Base-by-base conservation (phyloP, 1,140 invertebrate genomes). In the Zaprionus nigranus region DNA sequence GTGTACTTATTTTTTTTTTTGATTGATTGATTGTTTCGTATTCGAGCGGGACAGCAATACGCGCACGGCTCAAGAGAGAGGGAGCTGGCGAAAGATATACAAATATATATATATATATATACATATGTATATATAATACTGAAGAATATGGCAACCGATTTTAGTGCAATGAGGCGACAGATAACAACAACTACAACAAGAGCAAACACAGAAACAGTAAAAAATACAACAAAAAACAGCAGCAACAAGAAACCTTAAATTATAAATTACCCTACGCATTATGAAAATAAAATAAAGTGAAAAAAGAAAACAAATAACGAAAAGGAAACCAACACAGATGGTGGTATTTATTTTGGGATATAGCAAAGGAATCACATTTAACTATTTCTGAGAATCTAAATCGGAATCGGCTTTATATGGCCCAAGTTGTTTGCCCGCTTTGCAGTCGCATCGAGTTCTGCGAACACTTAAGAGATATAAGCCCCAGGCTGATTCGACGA, bases 151-250 rank as follows among this genome's bases (percentile, higher is more conserved):
- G 56, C 62, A 79, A 82, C 40, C 61, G 60, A 49, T 78, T 77
- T 83, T 79, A 81, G 78, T 84, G 81, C 81, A 84, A 84, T 85
- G 82, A 81, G 75, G 78, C 74, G 77, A 73, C 68, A 63, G 65
- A 70, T 26, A 70, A 75, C 13, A 64, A 75, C 64, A 30, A 30
- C n/a, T n/a, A n/a, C 28, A 30, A 30, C 65, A 68, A 59, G 40
- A 40, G n/a, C 26, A 43, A 38, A 38, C 20, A 46, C 24, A 34
- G 30, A 34, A 34, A 34, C 30, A 34, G 30, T 34, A 34, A 34
- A 34, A 3, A 34, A 34, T 34, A 34, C 9, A 34, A 34, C 3
- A 34, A 56, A 17, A 43, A 40, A 65, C 11, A 12, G 24, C 20
- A 30, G 30, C 20, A 66, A 57, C 22, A 40, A 46, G 20, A 30